phyloP scores from a whole-genome alignment of 2,797 vertebrate species.

The Pantherophis vulpinus region DNA sequence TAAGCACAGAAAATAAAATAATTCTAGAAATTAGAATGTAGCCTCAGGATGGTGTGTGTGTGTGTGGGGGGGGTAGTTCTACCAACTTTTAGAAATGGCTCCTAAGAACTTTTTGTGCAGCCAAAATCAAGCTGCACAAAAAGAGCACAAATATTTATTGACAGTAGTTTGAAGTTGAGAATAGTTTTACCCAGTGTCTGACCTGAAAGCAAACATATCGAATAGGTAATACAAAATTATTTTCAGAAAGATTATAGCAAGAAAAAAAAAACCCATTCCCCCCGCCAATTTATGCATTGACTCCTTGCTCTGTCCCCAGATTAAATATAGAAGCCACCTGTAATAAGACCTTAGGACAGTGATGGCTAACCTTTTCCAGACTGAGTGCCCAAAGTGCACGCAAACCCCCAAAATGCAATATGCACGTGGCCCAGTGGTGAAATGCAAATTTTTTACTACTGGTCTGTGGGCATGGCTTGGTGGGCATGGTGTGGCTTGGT shows the following conservation, averaged over 20 bases:
- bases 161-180: background rate
- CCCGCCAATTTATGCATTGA: slow-evolving; percentile 3
- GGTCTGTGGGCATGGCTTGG: too few relatives aligned
- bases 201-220: background rate
- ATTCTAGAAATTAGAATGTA: background rate
- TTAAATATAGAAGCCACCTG: background rate
- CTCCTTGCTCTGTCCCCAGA: background rate
- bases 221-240: background rate
- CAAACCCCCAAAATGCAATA: too few relatives aligned
- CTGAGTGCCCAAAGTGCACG: too few relatives aligned
- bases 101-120: background rate
- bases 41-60: background rate
- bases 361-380: too few relatives aligned
- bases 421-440: too few relatives aligned
- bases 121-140: background rate
- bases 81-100: background rate
- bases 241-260: slow-evolving; percentile 2
- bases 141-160: background rate
- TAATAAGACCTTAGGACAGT: too few relatives aligned
- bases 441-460: too few relatives aligned
- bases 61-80: background rate
- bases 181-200: background rate
- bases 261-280: rapidly evolving
- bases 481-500: too few relatives aligned
- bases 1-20: background rate